These are phyloP conservation scores for Vollenhovia emeryi DNA, from an alignment of 1,140 invertebrate species.

Conservation along the genomic window DNA sequence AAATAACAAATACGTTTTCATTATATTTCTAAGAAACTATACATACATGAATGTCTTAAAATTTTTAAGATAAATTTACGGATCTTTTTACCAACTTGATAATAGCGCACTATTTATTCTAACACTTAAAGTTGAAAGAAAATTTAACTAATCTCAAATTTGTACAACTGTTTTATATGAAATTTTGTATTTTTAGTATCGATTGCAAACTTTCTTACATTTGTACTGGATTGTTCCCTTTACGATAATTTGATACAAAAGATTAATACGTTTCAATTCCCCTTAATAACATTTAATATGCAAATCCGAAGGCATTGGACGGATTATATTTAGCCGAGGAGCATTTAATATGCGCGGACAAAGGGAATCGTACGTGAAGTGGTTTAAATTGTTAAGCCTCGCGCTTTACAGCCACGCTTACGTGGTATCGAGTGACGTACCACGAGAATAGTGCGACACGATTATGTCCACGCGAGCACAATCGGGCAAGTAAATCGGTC, in stretches of 20 bases:
- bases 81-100: neutral
- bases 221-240: neutral
- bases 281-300: constrained; percentile 9
- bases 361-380: constrained; percentile 19
- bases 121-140: neutral
- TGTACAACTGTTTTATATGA: neutral
- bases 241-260: neutral
- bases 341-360: constrained; percentile 22
- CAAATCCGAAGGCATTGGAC: neutral
- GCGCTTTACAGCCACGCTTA: neutral
- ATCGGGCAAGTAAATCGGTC: constrained; percentile 35
- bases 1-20: neutral
- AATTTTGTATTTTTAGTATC: neutral
- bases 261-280: neutral
- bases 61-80: neutral
- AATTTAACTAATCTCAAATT: neutral
- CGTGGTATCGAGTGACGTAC: constrained; percentile 21
- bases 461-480: constrained; percentile 42
- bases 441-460: constrained; percentile 38
- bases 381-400: constrained; percentile 44
- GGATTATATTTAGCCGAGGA: constrained; percentile 46
- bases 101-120: neutral
- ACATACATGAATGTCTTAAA: neutral
- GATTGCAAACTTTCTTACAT: neutral
- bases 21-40: neutral